Conservation (phyloP, 2,888 invertebrate species). For the Melanotus villosus region DNA sequence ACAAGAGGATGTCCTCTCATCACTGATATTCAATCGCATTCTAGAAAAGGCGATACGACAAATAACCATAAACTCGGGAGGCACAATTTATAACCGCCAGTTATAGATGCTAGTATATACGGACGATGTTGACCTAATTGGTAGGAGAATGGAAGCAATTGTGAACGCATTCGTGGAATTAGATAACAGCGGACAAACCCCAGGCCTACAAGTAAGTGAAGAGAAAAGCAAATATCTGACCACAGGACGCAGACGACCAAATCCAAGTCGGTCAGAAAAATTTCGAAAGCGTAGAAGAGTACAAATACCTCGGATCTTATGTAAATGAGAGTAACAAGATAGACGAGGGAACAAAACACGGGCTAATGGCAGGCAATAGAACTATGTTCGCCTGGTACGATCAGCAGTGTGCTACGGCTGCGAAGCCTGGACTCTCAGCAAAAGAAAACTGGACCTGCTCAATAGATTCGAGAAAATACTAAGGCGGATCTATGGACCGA, state of each 20-base stretch:
- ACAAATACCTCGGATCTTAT: neutral
- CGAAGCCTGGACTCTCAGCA: neutral
- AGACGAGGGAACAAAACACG: neutral
- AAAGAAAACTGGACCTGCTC: neutral
- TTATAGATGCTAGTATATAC: neutral
- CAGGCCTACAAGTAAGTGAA: neutral
- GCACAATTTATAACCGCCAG: neutral
- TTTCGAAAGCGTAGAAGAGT: neutral
- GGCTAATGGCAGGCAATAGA: constrained; percentile 1
- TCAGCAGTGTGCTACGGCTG: no score
- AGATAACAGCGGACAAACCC: neutral
- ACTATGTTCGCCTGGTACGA: neutral
- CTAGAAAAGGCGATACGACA: neutral
- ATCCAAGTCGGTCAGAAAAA: neutral
- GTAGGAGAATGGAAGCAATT: neutral
- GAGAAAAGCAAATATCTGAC: neutral
- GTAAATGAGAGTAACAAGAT: neutral
- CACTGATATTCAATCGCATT: no score
- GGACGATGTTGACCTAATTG: neutral
- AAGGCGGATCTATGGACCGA: neutral
- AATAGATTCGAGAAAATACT: neutral
- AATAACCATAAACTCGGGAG: neutral
- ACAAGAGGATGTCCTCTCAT: neutral
- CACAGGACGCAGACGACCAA: neutral
- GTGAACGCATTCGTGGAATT: neutral